Conservation (phyloP, 2,113 vertebrate genomes). For the Dicerorhinus sumatrensis region DNA sequence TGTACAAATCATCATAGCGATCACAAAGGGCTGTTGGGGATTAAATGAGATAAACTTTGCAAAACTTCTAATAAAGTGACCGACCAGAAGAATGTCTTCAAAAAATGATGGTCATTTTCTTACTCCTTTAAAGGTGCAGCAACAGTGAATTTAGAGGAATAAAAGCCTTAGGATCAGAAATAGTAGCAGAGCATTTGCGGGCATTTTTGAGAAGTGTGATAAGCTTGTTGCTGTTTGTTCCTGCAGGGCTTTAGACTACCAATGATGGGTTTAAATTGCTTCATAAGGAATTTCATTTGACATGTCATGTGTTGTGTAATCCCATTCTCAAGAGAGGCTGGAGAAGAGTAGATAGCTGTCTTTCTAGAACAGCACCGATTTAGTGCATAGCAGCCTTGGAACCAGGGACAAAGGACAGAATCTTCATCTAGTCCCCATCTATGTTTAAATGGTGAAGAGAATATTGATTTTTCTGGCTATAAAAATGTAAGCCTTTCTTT, state of each 20-base stretch:
- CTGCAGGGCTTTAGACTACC: background rate
- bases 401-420: background rate
- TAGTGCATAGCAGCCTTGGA: background rate
- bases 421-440: background rate
- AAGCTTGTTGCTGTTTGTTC: background rate
- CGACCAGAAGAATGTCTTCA: background rate
- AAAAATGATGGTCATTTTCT: background rate
- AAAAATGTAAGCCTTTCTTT: slow-evolving; percentile 29
- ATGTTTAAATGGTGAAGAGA: background rate
- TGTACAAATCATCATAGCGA: background rate
- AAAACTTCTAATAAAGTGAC: background rate
- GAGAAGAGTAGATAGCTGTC: background rate
- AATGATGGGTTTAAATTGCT: background rate
- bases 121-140: background rate
- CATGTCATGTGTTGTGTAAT: slow-evolving; percentile 34
- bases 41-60: background rate
- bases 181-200: background rate
- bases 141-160: slow-evolving; percentile 13
- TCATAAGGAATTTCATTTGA: slow-evolving; percentile 51
- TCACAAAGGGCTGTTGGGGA: background rate
- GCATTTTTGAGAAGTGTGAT: background rate
- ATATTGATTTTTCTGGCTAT: background rate
- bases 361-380: background rate
- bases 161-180: background rate
- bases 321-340: slow-evolving; percentile 25